Base-by-base conservation (phyloP, 1,140 invertebrate species). In the Lepeophtheirus salmonis region DNA sequence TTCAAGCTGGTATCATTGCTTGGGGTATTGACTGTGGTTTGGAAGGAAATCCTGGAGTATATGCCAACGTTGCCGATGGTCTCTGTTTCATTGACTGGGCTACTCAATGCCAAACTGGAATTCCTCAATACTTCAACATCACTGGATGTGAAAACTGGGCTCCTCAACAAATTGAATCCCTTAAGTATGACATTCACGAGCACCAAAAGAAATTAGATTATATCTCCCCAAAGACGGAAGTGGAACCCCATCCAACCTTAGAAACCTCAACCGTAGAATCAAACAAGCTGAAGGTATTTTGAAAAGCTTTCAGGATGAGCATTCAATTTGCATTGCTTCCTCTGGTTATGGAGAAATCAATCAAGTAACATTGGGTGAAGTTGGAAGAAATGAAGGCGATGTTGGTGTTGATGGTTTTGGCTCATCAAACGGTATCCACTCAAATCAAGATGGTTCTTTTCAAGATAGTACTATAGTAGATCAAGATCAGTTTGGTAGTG, bases 1-100 rank as follows among this genome's bases (percentile, higher is more conserved):
- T 72, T 20, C 78, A 80, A 66, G 79, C 77, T n/a, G 82, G 82
- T 53, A 77, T 82, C 25, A 79, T 82, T 2, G 78, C 81, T 0
- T 84, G 81, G 81, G 81, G 81, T 22, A 77, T 83, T 51, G 78
- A 76, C 23, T 82, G 80, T 63, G 81, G 80, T 0, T 76, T 58
- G 4, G 58, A 67, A 48, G 74, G 77, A 54, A 76, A 81, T 14
- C 86, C 86, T 0, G 85, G 80, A 0, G 83, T 85, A 6, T 89
- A 89, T 67, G 83, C 81, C 0, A 82, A n/a, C 65, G 63, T 67
- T 17, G 53, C 62, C 16, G 26, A 26, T 14, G 49, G 41, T 25
- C 20, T 61, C 41, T 61, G 59, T 50, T 61, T 54, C 14, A 61
- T 61, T 52, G 50, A 61, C 25, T 23, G 21, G 17, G 59, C 50